A percentile compares a stretch with the other conserved stretches of the same genome.
These are phyloP conservation scores for Drosophila anceps DNA, from an alignment of 2,888 invertebrate genomes.

Conservation along the genomic window DNA sequence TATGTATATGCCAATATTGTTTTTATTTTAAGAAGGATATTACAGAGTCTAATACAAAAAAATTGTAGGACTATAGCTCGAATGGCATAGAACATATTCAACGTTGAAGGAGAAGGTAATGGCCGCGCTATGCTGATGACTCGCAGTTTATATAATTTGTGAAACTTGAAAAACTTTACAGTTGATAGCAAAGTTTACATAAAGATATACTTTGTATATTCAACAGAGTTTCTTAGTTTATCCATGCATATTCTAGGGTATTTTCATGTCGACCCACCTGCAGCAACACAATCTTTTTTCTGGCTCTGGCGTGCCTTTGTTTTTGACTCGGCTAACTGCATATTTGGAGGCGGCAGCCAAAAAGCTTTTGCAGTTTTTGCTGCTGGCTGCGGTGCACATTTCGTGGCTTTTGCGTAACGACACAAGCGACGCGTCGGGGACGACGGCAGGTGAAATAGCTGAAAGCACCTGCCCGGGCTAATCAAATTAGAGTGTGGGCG, in stretches of 20 bases:
- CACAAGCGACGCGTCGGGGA: not conserved
- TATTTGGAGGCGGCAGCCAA: conserved; percentile 33
- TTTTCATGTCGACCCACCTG: not conserved
- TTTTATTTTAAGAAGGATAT: too few relatives aligned
- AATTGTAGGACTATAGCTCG: too few relatives aligned
- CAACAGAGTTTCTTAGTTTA: not conserved
- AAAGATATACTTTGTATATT: not conserved
- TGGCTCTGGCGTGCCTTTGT: not conserved
- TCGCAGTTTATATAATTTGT: too few relatives aligned
- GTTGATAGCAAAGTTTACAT: not conserved
- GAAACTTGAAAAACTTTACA: not conserved
- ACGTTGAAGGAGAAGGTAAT: too few relatives aligned
- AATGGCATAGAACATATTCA: too few relatives aligned
- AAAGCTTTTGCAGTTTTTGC: conserved; percentile 34
- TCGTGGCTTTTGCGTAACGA: conserved; percentile 48
- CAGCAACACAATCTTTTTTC: not conserved
- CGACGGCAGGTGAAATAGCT: not conserved
- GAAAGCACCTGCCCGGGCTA: not conserved
- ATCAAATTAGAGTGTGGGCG: not conserved
- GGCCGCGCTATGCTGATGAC: too few relatives aligned
- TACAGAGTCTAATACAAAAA: too few relatives aligned
- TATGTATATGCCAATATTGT: too few relatives aligned
- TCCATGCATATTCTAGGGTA: not conserved
- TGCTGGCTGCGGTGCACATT: conserved; percentile 44
- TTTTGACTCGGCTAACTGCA: conserved; percentile 31